Conservation (phyloP, 2,797 vertebrate genomes). For the Triplophysa bombifrons region DNA sequence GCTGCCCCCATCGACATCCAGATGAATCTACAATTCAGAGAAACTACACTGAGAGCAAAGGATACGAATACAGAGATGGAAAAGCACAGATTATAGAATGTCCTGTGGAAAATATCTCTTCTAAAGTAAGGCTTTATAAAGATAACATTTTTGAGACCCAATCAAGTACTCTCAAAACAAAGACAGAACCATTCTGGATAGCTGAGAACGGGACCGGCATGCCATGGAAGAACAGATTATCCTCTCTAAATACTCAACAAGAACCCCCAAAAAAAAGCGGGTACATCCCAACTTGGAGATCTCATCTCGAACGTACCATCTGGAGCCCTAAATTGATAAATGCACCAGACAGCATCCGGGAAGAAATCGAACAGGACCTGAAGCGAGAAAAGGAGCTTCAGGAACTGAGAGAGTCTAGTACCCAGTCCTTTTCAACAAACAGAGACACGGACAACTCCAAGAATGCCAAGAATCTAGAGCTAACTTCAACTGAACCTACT, state of each 20-base stretch:
- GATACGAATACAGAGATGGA: not conserved
- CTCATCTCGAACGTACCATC: conserved; percentile 64
- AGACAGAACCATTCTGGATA: conserved; percentile 32
- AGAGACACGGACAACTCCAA: not conserved
- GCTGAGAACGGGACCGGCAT: conserved; percentile 20
- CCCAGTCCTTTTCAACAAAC: conserved; percentile 44
- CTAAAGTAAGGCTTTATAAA: conserved; percentile 8
- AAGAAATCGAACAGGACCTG: conserved; percentile 81
- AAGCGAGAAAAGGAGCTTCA: conserved; percentile 84
- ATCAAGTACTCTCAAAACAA: not conserved
- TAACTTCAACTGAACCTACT: not conserved
- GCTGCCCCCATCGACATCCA: conserved; percentile 73
- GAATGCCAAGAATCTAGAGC: not conserved
- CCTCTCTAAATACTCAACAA: not conserved
- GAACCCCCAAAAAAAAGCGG: not conserved
- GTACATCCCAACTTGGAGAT: conserved; percentile 49
- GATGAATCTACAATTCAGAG: conserved; percentile 50
- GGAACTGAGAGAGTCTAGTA: conserved; percentile 69
- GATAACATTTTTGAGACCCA: conserved; percentile 14
- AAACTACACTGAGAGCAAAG: not conserved
- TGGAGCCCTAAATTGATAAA: conserved; percentile 70
- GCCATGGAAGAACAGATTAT: conserved; percentile 21
- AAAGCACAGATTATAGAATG: not conserved
- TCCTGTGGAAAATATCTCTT: not conserved
- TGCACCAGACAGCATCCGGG: conserved; percentile 76